phyloP scores from a whole-genome alignment of 1,140 invertebrate species.

The Drosophila simulans region DNA sequence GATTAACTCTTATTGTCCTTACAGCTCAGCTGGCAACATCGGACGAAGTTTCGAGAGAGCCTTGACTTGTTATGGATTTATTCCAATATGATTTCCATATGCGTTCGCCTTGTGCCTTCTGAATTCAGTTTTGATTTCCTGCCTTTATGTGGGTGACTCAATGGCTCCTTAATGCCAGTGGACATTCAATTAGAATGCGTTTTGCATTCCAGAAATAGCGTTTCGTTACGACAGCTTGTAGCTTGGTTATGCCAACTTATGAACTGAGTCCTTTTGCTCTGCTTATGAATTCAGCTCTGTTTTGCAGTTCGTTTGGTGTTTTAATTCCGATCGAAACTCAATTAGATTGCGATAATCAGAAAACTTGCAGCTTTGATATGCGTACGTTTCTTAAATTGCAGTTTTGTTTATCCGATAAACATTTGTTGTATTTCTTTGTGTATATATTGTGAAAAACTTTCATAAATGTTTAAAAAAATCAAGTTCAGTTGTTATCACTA shows the following conservation, averaged over 20 bases:
- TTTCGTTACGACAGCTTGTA: neutral
- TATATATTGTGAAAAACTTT: too few relatives aligned
- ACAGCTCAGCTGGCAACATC: neutral
- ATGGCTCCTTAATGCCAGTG: neutral
- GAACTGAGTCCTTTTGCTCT: neutral
- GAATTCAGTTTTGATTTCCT: neutral
- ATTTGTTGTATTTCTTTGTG: too few relatives aligned
- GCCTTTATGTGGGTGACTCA: neutral
- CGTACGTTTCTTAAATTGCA: slow-evolving; percentile 3
- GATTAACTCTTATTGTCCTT: slow-evolving; percentile 27
- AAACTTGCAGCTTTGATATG: slow-evolving; percentile 6
- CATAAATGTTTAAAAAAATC: neutral
- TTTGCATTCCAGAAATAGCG: neutral
- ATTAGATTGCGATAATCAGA: neutral
- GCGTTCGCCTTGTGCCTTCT: neutral
- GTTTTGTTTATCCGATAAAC: neutral
- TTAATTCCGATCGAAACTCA: neutral
- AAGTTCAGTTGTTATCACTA: too few relatives aligned
- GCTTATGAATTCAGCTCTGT: neutral
- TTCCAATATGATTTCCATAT: slow-evolving; percentile 7
- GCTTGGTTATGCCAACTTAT: neutral
- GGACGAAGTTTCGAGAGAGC: slow-evolving; percentile 13
- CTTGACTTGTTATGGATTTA: neutral
- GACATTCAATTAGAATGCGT: neutral
- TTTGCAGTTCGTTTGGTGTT: neutral